These are phyloP conservation scores for Andrena camellia DNA, from an alignment of 2,888 invertebrate genomes.

Conservation along the genomic window DNA sequence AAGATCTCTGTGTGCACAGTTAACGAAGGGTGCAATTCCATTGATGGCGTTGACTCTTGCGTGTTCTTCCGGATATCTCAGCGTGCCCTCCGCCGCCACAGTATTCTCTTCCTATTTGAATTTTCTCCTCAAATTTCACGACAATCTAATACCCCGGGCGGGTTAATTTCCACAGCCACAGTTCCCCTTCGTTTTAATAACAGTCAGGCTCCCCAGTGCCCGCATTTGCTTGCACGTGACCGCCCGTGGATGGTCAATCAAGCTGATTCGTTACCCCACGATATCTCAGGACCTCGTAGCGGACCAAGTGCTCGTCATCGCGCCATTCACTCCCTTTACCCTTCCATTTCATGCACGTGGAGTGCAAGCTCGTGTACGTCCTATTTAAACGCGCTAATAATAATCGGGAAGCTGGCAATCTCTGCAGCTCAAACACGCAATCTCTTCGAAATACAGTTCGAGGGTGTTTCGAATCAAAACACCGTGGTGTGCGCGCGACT, in stretches of 20 bases:
- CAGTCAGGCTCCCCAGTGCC: background rate
- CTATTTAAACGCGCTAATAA: conserved; percentile 63
- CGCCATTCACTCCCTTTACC: conserved; percentile 53
- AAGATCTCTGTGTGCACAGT: background rate
- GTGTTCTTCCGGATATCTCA: conserved; percentile 5
- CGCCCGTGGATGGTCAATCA: background rate
- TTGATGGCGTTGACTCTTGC: conserved; percentile 11
- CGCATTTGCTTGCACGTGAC: background rate
- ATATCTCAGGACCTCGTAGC: conserved; percentile 32
- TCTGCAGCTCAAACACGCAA: conserved; percentile 74
- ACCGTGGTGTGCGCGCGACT: conserved; percentile 65
- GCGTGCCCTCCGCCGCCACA: background rate
- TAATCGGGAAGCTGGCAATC: conserved; percentile 71
- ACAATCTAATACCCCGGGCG: background rate
- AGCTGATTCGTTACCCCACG: background rate
- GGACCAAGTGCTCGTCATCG: conserved; percentile 19
- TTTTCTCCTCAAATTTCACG: background rate
- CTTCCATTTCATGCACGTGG: conserved; percentile 43
- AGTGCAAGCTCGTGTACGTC: conserved; percentile 11
- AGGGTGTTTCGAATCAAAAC: conserved; percentile 81
- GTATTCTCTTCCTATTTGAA: background rate
- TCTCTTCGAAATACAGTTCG: conserved; percentile 79
- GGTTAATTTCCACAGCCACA: background rate
- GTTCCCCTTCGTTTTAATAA: conserved; percentile 7
- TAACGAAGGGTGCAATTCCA: background rate